Evolutionary conservation across 2,113 vertebrate species (phyloP), one percentile per base, ranked within the genome.

Genomic region (Tragelaphus imberbis): DNA sequence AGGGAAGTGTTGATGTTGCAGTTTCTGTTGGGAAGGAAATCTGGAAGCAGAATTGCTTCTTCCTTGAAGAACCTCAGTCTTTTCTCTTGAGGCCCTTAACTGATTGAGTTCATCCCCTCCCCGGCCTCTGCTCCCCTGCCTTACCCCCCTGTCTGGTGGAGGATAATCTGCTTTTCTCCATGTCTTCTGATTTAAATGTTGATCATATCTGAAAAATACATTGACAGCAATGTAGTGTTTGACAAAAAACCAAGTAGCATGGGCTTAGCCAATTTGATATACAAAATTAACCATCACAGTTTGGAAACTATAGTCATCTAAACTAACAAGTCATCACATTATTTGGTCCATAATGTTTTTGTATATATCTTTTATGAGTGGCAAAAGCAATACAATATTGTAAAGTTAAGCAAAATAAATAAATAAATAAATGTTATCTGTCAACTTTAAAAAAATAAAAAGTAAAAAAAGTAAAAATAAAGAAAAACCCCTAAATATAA

Each of bases 341-440:
- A 86, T 86, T 96, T 92, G 19, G 13, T 75, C 47, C 19, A 49
- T 90, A 65, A 92, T 36, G 92, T 84, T 96, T 94, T 17, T 6
- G 15, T 25, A 58, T 75, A 30, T 65, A 56, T 63, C 7, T 88
- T 17, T 91, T 59, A n/a, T 44, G 40, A 44, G 5, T 44, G 40
- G 40, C 40, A 44, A 44, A 44, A 44, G 40, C 40, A 44, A 44
- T 44, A 44, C 40, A 44, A 44, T 44, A 44, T 44, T 44, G 40
- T 44, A 44, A 44, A 44, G 40, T 44, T 44, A 44, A 44, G 40
- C 40, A 44, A 44, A 44, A 44, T 44, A 44, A 44, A 44, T 44
- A 44, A 44, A 5, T 44, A 44, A 44, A 44, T 44, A 44, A 44
- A 44, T 44, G 44, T 5, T 44, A 44, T 44, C 44, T 44, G 5